Conservation (phyloP, 2,113 vertebrate genomes). For the Globicephala melas region DNA sequence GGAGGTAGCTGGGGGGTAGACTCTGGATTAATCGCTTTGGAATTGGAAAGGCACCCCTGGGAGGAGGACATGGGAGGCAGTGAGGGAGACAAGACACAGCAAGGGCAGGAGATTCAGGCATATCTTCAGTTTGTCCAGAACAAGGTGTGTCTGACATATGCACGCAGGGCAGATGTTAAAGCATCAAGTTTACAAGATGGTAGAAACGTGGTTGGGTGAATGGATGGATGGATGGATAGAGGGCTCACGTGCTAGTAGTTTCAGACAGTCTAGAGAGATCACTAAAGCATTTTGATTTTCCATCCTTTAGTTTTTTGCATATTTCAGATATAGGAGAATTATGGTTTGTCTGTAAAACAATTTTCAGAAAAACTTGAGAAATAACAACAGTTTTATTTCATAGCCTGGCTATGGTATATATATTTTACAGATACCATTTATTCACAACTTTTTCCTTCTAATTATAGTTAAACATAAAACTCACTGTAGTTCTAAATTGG, state of each 20-base stretch:
- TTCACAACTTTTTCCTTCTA: neutral
- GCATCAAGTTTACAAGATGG: neutral
- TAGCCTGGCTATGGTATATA: neutral
- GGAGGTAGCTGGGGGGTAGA: neutral
- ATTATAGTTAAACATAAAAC: neutral
- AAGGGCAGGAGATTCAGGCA: neutral
- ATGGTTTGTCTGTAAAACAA: neutral
- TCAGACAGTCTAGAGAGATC: neutral
- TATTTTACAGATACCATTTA: neutral
- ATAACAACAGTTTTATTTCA: neutral
- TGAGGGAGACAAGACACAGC: neutral
- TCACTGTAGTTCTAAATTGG: neutral
- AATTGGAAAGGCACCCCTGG: neutral
- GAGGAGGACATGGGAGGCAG: neutral
- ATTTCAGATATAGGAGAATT: constrained; percentile 26
- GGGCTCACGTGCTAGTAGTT: neutral
- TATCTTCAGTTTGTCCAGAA: neutral
- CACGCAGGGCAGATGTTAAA: neutral
- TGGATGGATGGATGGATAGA: neutral
- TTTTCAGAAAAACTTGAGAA: constrained; percentile 16
- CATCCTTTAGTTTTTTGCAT: neutral
- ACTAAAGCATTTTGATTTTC: neutral
- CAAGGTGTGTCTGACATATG: neutral
- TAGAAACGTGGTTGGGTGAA: neutral
- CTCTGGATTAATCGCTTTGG: neutral